Conservation (phyloP, 2,888 invertebrate genomes). For the Caenorhabditis sulstoni region DNA sequence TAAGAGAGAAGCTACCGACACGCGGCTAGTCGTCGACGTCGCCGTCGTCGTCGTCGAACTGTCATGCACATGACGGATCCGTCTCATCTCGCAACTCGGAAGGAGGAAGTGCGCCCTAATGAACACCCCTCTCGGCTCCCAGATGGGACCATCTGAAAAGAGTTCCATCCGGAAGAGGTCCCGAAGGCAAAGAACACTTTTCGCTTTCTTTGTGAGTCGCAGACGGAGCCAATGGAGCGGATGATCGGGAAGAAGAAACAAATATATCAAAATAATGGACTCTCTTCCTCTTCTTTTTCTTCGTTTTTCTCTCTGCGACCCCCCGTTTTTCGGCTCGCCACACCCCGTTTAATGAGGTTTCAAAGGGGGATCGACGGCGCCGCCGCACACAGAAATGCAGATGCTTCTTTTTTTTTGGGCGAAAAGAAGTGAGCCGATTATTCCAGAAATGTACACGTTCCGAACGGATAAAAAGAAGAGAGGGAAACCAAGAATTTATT, state of each 20-base stretch:
- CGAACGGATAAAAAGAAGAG: background rate
- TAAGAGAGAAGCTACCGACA: conserved; percentile 42
- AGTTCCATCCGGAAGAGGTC: too few relatives aligned
- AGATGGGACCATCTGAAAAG: too few relatives aligned
- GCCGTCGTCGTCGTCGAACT: too few relatives aligned
- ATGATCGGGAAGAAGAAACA: conserved; percentile 41
- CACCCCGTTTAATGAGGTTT: conserved; percentile 53
- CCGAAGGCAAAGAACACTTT: background rate
- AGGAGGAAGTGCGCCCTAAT: too few relatives aligned
- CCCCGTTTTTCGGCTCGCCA: conserved; percentile 19
- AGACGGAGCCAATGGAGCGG: conserved; percentile 56
- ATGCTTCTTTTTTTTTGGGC: background rate
- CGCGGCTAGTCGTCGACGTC: too few relatives aligned
- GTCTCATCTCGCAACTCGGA: too few relatives aligned
- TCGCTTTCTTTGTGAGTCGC: conserved; percentile 10
- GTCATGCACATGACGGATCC: background rate
- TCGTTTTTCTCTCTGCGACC: conserved; percentile 42
- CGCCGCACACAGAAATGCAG: too few relatives aligned
- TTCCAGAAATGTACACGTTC: too few relatives aligned
- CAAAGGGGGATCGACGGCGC: background rate
- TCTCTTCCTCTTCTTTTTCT: conserved; percentile 19
- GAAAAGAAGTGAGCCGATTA: conserved; percentile 6
- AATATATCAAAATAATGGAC: conserved; percentile 61
- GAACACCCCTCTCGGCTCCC: too few relatives aligned
- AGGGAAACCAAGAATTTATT: background rate